Conservation (phyloP, 2,797 vertebrate species). For the Poecile montanus region DNA sequence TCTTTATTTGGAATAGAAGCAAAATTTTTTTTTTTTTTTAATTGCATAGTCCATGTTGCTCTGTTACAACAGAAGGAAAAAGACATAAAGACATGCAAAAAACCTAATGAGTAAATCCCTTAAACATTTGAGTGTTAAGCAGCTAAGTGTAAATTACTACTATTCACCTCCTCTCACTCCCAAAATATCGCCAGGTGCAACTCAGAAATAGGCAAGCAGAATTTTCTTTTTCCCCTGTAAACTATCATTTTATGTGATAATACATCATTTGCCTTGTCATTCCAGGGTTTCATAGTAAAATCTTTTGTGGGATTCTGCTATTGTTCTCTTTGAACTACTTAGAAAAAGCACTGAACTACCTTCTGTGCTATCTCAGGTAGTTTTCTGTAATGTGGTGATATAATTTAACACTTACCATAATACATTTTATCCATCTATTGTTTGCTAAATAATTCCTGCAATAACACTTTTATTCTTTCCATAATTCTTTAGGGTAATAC, state of each 20-base stretch:
- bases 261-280: conserved; percentile 29
- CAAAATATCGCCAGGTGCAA: conserved; percentile 34
- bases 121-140: conserved; percentile 2
- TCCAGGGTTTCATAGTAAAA: conserved; percentile 38
- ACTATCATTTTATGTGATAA: conserved; percentile 29
- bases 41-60: neutral
- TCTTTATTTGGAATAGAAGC: neutral
- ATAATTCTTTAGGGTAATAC: conserved; percentile 80
- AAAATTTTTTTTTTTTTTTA: neutral
- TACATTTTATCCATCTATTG: conserved; percentile 80
- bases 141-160: conserved; percentile 13
- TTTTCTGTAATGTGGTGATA: conserved; percentile 76
- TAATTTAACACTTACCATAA: conserved; percentile 81
- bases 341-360: conserved; percentile 56
- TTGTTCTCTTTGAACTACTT: conserved; percentile 74
- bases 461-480: conserved; percentile 83
- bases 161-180: neutral
- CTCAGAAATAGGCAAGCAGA: conserved; percentile 36
- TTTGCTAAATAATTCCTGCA: conserved; percentile 83
- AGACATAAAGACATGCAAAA: neutral
- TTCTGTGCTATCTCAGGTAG: conserved; percentile 67
- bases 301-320: conserved; percentile 65
- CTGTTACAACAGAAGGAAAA: neutral
- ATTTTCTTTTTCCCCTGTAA: neutral
- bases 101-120: neutral